A percentile compares a stretch with the other conserved stretches of the same genome.
Conservation (phyloP, 2,888 invertebrate species). For the Heliconius hortense region DNA sequence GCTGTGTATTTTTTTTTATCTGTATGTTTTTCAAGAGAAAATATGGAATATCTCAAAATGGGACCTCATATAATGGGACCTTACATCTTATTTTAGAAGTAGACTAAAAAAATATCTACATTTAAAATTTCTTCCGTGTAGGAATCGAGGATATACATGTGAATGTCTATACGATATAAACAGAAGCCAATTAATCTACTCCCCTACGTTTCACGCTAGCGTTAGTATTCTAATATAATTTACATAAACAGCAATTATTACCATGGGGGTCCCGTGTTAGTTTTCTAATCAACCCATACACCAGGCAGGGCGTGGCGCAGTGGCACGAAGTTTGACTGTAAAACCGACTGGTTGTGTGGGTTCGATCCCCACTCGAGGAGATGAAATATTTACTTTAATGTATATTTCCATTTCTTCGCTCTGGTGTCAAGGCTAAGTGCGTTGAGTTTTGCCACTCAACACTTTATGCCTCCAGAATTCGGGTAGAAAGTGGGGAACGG, state of each 20-base stretch:
- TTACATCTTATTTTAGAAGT: not conserved
- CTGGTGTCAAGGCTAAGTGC: too few relatives aligned
- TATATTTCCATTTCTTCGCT: too few relatives aligned
- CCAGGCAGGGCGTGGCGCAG: too few relatives aligned
- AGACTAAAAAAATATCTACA: not conserved
- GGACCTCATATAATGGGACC: not conserved
- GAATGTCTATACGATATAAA: not conserved
- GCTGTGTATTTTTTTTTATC: not conserved
- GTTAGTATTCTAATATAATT: slow-evolving; percentile 8
- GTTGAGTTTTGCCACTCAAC: too few relatives aligned
- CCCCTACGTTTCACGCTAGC: not conserved
- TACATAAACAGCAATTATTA: slow-evolving; percentile 8
- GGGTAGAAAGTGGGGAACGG: too few relatives aligned
- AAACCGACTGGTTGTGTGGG: too few relatives aligned
- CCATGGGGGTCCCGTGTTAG: slow-evolving; percentile 25
- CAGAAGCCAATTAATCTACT: not conserved
- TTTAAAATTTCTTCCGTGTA: too few relatives aligned
- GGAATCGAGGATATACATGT: too few relatives aligned
- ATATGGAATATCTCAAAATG: not conserved
- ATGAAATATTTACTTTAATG: too few relatives aligned
- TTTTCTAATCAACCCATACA: slow-evolving; percentile 2
- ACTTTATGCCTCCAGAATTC: too few relatives aligned
- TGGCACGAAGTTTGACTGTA: too few relatives aligned
- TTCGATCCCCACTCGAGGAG: too few relatives aligned
- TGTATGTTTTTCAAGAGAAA: not conserved